phyloP scores from a whole-genome alignment of 1,140 invertebrate species.

The Vanessa atalanta region DNA sequence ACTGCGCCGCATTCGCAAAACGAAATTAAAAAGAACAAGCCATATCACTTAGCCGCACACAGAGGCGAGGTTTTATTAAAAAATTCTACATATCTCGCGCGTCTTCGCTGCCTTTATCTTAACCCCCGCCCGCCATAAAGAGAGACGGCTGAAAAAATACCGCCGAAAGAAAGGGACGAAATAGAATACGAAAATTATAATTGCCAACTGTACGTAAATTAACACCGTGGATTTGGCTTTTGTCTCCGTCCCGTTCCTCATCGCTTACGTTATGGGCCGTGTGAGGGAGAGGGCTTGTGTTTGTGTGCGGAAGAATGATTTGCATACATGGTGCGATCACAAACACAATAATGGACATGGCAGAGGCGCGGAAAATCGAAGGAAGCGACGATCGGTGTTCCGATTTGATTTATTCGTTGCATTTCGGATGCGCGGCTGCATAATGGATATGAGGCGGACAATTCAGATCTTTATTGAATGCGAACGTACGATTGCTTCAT shows the following conservation, averaged over 20 bases:
- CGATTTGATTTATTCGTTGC: constrained; percentile 65
- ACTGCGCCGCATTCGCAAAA: constrained; percentile 64
- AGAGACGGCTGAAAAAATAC: constrained; percentile 67
- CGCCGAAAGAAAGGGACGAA: constrained; percentile 64
- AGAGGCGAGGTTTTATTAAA: constrained; percentile 76
- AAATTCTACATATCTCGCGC: constrained; percentile 79
- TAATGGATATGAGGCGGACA: constrained; percentile 50
- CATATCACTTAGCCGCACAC: constrained; percentile 79
- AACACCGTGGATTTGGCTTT: constrained; percentile 71
- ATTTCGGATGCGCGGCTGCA: constrained; percentile 54
- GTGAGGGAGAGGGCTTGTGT: constrained; percentile 55
- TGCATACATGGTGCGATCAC: constrained; percentile 68
- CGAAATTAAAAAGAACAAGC: constrained; percentile 80
- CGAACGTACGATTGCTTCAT: constrained; percentile 24
- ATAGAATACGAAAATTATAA: constrained; percentile 77
- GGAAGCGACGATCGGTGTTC: constrained; percentile 58
- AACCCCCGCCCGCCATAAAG: constrained; percentile 55
- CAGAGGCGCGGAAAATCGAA: constrained; percentile 66
- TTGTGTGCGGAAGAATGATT: constrained; percentile 65
- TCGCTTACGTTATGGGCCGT: constrained; percentile 25
- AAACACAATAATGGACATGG: constrained; percentile 67
- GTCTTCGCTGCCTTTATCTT: constrained; percentile 70
- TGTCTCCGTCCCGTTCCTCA: constrained; percentile 49
- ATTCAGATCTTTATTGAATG: constrained; percentile 45
- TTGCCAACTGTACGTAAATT: constrained; percentile 80